phyloP scores from a whole-genome alignment of 2,797 vertebrate genomes.

The Danio kyathit region DNA sequence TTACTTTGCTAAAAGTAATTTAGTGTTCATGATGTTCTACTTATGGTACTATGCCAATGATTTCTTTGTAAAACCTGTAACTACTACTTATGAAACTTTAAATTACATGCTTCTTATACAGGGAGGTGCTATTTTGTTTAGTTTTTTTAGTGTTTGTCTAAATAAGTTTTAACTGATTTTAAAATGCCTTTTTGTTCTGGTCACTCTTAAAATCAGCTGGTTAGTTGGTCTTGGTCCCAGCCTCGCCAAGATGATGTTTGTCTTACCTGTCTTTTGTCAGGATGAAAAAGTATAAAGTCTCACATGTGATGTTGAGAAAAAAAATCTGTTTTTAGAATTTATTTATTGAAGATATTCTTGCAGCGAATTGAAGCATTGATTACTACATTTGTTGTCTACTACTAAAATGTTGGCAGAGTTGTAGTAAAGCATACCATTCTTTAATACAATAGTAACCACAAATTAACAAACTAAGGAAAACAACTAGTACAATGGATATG shows the following conservation, averaged over 20 bases:
- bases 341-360: not conserved
- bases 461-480: not conserved
- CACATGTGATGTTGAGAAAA: too few species aligned
- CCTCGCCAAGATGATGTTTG: not conserved
- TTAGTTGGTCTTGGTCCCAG: not conserved
- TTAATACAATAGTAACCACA: not conserved
- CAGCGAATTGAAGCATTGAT: not conserved
- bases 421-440: not conserved
- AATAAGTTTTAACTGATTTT: not conserved
- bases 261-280: not conserved
- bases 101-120: not conserved
- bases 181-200: not conserved
- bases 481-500: not conserved
- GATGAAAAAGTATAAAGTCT: not conserved
- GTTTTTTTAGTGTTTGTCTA: not conserved
- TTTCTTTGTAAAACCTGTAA: not conserved
- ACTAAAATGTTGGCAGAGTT: accelerated
- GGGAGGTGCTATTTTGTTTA: not conserved
- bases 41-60: not conserved
- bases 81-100: not conserved
- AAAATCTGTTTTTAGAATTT: too few species aligned
- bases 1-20: not conserved
- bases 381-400: too few species aligned
- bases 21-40: not conserved
- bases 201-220: not conserved